Evolutionary conservation across 2,888 invertebrate species (phyloP), one percentile per base, ranked within the genome.

Genomic region (Pogonocherus hispidulus): DNA sequence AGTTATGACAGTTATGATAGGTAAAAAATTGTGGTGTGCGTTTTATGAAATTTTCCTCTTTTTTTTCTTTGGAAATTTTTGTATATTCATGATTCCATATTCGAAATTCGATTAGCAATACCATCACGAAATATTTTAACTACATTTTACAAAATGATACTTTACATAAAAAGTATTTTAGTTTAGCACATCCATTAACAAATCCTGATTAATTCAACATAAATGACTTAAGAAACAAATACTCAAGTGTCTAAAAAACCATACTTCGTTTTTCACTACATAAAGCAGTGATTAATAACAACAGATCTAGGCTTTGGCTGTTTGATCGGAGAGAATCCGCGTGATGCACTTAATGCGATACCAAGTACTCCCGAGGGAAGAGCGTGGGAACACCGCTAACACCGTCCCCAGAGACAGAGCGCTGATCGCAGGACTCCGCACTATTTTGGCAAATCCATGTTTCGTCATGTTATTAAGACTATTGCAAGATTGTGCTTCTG

Each of bases 301-400:
- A 20, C 19, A 23, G 22, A 37, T 52, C 27, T 55, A 44, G 22
- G 54, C 11, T 19, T 35, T 62, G 18, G 75, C 70, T 76, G 70
- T 78, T 80, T 81, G 80, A 81, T 81, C 79, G 79, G 70, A 74
- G 78, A 76, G 75, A 81, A 78, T 81, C 79, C 80, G 72, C 76
- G 77, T 72, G 78, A 74, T 79, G 78, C 79, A 78, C 79, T 81
- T 83, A 82, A 82, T 81, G 78, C 79, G 78, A 77, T 78, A 81
- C 78, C 80, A 82, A 83, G 80, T 80, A 81, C 76, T 81, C 83
- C 82, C 83, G 74, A 60, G 83, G 81, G 81, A 41, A 73, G 75
- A 77, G 78, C 81, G 80, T 81, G 81, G 79, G 81, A 82, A 82
- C 76, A 69, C 51, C 70, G 72, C 76, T 77, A 77, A 77, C 78